These are phyloP conservation scores for Grammomys dolichurus DNA, from an alignment of 2,113 vertebrate genomes.

Conservation along the genomic window DNA sequence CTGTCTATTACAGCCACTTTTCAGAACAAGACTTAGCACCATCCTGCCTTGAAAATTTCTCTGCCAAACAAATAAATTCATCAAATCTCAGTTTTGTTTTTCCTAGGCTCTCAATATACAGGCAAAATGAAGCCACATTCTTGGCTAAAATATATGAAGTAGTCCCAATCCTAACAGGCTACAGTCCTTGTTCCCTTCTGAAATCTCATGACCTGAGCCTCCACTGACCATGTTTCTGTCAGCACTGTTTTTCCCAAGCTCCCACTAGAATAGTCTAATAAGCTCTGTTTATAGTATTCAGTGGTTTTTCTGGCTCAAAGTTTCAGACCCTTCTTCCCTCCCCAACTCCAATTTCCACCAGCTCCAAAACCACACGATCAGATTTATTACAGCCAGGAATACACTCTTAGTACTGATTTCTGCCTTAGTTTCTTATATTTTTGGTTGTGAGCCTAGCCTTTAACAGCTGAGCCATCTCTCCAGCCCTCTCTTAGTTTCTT, in stretches of 20 bases:
- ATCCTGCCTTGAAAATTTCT: neutral
- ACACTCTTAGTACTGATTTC: neutral
- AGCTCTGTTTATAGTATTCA: neutral
- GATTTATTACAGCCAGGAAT: neutral
- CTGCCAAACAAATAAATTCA: neutral
- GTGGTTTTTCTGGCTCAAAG: neutral
- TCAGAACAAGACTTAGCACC: neutral
- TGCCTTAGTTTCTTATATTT: neutral
- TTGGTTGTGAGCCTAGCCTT: too few species aligned
- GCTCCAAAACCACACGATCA: neutral
- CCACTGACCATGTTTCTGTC: neutral
- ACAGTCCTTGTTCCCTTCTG: neutral
- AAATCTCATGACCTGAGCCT: neutral
- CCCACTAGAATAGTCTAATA: neutral
- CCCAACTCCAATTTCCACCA: neutral
- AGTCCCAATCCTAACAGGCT: neutral
- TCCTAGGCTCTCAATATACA: neutral
- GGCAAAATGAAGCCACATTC: neutral
- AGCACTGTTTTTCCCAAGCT: neutral
- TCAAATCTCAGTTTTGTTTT: neutral
- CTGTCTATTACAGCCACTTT: neutral
- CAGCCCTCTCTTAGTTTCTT: neutral
- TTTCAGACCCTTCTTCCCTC: neutral
- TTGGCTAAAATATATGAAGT: neutral
- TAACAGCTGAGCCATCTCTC: too few species aligned